Evolutionary conservation across 2,113 vertebrate species (phyloP), one percentile per base, ranked within the genome.

Genomic region (Pterocles gutturalis): DNA sequence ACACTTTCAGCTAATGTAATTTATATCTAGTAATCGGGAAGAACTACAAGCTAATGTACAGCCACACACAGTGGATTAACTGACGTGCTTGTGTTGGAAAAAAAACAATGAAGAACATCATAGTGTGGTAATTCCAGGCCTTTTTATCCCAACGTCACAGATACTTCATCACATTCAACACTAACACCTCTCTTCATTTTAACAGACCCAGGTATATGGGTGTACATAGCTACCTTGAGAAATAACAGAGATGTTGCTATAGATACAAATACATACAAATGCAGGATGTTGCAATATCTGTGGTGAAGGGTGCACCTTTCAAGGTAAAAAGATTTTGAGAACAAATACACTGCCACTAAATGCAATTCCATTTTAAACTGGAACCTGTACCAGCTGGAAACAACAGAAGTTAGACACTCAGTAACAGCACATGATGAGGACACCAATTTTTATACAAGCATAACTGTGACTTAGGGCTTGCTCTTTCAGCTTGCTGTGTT

Each of bases 21-120:
- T 41, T 54, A 9, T 25, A 67, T 26, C 12, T 31, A 57, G 48
- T 22, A 84, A n/a, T 1, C n/a, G n/a, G 31, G 28, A 79, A 62
- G 57, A 83, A 26, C 25, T 55, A 57, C 0, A 0, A 64, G 77
- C 4, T 1, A 67, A 72, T 0, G 0, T 17, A 34, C 9, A 38
- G 46, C 46, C 26, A 33, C 21, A 57, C 51, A 61, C 4, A 90
- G 34, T 11, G 16, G 33, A 83, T 29, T 87, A 70, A 77, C 17
- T 48, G 34, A 84, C 46, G 43, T 12, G 26, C 11, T 54, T 33
- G 36, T 25, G 21, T 7, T 72, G 25, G 34, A 7, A 89, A 69
- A 67, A 71, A 70, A 70, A 4, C 13, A 28, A 7, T 53, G 13
- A 43, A 9, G 25, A 85, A 79, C 26, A 24, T 9, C 71, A 77